phyloP scores from a whole-genome alignment of 2,888 invertebrate genomes.

The Pollenia angustigena region DNA sequence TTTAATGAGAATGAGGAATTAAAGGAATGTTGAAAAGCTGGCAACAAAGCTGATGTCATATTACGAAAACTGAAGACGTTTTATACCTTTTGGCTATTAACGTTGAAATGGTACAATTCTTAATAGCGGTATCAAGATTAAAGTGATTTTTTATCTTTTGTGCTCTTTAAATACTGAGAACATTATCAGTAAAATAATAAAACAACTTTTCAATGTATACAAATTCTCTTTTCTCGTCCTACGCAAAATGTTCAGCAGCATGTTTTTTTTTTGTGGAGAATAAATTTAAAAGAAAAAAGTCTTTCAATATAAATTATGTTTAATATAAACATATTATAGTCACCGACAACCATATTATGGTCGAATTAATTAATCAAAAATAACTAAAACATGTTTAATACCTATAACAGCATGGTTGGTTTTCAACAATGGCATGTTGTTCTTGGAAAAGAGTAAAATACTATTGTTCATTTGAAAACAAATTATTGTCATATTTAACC shows the following conservation, averaged over 20 bases:
- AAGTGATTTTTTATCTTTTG: conserved; percentile 36
- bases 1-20: background rate
- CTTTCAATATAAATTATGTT: background rate
- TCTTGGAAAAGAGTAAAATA: no score
- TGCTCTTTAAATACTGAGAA: conserved; percentile 48
- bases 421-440: no score
- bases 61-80: conserved; percentile 56
- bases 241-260: conserved; percentile 7
- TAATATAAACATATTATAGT: no score
- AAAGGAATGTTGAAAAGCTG: background rate
- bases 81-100: conserved; percentile 50
- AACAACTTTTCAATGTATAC: background rate
- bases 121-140: conserved; percentile 1
- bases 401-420: no score
- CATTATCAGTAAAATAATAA: conserved; percentile 41
- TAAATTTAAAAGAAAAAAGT: background rate
- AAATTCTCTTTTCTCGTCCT: background rate
- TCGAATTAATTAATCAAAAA: no score
- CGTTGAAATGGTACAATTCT: background rate
- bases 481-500: no score
- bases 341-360: no score
- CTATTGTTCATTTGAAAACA: no score
- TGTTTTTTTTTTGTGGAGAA: background rate
- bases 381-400: no score
- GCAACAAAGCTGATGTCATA: conserved; percentile 39